Conservation (phyloP, 1,140 invertebrate species). For the Formica exsecta region DNA sequence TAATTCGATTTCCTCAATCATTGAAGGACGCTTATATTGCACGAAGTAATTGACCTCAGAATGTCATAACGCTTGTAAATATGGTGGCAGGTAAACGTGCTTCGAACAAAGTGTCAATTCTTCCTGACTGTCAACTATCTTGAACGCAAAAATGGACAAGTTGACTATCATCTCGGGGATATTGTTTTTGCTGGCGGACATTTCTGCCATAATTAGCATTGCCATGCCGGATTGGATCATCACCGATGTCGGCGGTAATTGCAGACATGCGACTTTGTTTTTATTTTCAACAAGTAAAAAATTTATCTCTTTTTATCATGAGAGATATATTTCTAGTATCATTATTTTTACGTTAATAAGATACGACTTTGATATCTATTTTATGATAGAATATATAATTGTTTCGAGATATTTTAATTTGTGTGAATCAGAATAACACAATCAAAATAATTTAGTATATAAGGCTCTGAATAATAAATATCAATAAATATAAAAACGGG, state of each 20-base stretch:
- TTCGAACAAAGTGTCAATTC: slow-evolving; percentile 3
- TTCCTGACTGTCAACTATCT: neutral
- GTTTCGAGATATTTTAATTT: too few relatives aligned
- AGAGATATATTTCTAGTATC: neutral
- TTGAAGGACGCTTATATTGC: neutral
- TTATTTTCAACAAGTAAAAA: neutral
- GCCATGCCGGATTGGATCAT: slow-evolving; percentile 98
- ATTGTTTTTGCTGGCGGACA: slow-evolving; percentile 96
- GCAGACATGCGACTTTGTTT: neutral
- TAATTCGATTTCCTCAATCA: neutral
- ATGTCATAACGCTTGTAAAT: neutral
- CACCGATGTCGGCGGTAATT: slow-evolving; percentile 95
- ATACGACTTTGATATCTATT: too few relatives aligned
- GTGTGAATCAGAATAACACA: too few relatives aligned
- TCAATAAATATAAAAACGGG: too few relatives aligned
- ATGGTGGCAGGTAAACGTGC: neutral
- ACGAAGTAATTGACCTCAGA: neutral
- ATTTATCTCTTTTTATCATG: neutral
- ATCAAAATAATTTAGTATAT: too few relatives aligned
- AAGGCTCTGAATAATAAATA: too few relatives aligned
- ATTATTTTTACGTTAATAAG: neutral
- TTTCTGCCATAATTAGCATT: slow-evolving; percentile 97
- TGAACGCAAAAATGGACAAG: slow-evolving; percentile 92
- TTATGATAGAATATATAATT: too few relatives aligned
- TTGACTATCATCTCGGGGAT: slow-evolving; percentile 96